Conservation (phyloP, 2,797 vertebrate genomes). For the Pipistrellus pipistrellus region DNA sequence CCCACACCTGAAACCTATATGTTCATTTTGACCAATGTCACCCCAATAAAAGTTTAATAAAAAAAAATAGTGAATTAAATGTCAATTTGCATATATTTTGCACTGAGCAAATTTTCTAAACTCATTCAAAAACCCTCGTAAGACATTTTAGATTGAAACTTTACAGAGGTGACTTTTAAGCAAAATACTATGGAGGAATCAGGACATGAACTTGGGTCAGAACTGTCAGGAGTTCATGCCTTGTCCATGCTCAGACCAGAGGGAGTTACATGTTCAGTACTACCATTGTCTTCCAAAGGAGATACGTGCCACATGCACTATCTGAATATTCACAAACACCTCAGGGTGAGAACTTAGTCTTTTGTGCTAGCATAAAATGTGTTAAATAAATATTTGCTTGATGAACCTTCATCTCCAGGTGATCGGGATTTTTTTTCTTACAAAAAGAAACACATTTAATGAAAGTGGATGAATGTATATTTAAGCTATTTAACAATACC, state of each 20-base stretch:
- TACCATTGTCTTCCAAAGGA: background rate
- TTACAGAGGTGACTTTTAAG: slow-evolving; percentile 14
- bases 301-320: background rate
- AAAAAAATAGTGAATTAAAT: background rate
- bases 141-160: background rate
- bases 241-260: background rate
- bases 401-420: background rate
- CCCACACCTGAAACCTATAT: too few relatives aligned
- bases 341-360: background rate
- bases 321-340: background rate
- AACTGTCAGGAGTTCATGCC: background rate
- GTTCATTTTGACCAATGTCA: too few relatives aligned
- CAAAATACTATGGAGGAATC: background rate
- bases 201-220: background rate
- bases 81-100: background rate
- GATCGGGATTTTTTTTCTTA: background rate
- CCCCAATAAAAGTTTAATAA: too few relatives aligned
- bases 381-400: slow-evolving; percentile 19
- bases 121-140: background rate
- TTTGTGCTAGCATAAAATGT: background rate
- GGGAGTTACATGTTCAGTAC: background rate
- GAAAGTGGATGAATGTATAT: background rate
- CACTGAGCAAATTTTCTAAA: slow-evolving; percentile 44
- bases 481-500: background rate
- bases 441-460: background rate